Percentiles rank a stretch among this genome's conserved stretches.
Conservation (phyloP, 2,888 invertebrate genomes). For the Zaprionus obscuricornis region DNA sequence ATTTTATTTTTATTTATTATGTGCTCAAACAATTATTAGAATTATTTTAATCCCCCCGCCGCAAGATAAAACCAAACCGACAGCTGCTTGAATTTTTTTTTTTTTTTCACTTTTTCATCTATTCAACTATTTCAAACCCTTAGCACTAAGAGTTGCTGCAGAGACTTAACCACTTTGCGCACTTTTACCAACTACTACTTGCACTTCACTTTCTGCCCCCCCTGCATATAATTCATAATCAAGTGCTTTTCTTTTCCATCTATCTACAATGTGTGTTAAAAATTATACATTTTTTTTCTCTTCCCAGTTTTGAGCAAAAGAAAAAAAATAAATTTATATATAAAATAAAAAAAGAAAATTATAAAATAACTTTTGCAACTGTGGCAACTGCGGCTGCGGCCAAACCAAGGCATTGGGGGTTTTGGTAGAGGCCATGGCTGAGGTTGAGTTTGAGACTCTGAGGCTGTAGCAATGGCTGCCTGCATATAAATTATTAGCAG, state of each 20-base stretch:
- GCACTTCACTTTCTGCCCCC: conserved; percentile 21
- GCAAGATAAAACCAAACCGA: too few species aligned
- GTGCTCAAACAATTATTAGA: not conserved
- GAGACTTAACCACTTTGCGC: too few species aligned
- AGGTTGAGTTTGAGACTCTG: too few species aligned
- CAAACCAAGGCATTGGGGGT: conserved; percentile 15
- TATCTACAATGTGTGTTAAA: conserved; percentile 51
- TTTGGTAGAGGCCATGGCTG: conserved; percentile 13
- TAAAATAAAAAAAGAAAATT: too few species aligned
- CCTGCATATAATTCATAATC: conserved; percentile 33
- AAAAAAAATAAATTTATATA: conserved; percentile 19
- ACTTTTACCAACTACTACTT: conserved; percentile 11
- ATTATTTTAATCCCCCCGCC: not conserved
- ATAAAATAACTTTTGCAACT: conserved; percentile 48
- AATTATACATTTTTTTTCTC: conserved; percentile 46
- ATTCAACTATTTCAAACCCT: too few species aligned
- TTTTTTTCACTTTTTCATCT: too few species aligned
- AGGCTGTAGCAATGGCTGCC: conserved; percentile 49
- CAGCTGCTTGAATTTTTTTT: too few species aligned
- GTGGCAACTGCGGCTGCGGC: conserved; percentile 15
- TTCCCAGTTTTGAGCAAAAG: conserved; percentile 44
- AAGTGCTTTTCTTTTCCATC: conserved; percentile 17
- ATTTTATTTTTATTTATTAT: not conserved
- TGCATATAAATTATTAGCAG: conserved; percentile 78
- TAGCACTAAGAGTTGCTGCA: too few species aligned